Evolutionary conservation across 2,888 invertebrate genomes (phyloP).

Genomic region (Nipponacmea schrenckii): DNA sequence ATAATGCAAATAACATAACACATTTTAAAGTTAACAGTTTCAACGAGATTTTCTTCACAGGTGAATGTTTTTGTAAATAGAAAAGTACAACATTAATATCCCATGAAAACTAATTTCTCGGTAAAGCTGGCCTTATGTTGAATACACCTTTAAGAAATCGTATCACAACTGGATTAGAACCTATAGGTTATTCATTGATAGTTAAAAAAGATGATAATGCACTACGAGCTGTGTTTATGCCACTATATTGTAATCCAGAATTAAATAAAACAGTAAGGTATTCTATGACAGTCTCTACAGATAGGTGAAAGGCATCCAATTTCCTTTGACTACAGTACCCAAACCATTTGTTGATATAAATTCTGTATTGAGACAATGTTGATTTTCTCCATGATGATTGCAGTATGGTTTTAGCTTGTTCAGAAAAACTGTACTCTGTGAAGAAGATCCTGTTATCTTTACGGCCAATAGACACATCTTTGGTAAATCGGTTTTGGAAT

Average conservation of each 20-base stretch:
- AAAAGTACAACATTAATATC: slow-evolving; percentile 13
- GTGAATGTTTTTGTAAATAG: slow-evolving; percentile 9
- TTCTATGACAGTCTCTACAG: slow-evolving; percentile 10
- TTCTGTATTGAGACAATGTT: slow-evolving; percentile 11
- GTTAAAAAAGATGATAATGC: slow-evolving; percentile 12
- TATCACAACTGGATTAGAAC: slow-evolving; percentile 1
- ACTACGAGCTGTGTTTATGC: slow-evolving; percentile 14
- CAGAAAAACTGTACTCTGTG: neutral
- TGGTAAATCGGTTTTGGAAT: neutral
- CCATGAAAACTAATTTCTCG: slow-evolving; percentile 9
- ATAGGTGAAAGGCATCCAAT: slow-evolving; percentile 11
- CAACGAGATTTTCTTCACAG: neutral
- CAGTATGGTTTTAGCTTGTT: slow-evolving; percentile 10
- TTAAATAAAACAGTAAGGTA: slow-evolving; percentile 18
- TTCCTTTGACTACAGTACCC: slow-evolving; percentile 6
- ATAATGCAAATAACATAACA: slow-evolving; percentile 12
- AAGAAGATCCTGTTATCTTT: slow-evolving; percentile 1
- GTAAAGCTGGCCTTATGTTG: neutral
- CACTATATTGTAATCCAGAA: slow-evolving; percentile 15
- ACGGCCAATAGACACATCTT: slow-evolving; percentile 14
- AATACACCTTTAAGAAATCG: slow-evolving; percentile 2
- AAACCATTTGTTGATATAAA: slow-evolving; percentile 17
- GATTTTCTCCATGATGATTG: slow-evolving; percentile 10
- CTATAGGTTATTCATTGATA: neutral
- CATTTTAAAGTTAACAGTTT: slow-evolving; percentile 16